Conservation (phyloP, 2,888 invertebrate species). For the Mythimna ferrago region DNA sequence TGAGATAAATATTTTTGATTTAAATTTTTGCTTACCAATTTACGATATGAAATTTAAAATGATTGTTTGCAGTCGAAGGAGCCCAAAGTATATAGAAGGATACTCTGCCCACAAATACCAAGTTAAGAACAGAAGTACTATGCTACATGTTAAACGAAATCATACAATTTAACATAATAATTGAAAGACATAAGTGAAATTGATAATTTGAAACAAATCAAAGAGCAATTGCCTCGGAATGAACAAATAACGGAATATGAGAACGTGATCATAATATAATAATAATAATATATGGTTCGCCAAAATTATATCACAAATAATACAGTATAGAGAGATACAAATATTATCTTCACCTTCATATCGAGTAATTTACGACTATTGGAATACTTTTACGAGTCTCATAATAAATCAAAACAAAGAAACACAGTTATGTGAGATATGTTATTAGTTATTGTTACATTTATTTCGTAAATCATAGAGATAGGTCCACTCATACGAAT, state of each 20-base stretch:
- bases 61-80: too few species aligned
- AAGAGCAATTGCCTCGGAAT: not conserved
- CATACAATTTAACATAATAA: not conserved
- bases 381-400: constrained; percentile 39
- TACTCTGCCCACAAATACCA: too few species aligned
- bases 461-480: constrained; percentile 22
- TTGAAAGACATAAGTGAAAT: not conserved
- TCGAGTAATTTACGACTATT: constrained; percentile 36
- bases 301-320: constrained; percentile 34
- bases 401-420: constrained; percentile 42
- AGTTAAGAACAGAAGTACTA: too few species aligned
- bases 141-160: too few species aligned
- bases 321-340: constrained; percentile 12
- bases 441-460: constrained; percentile 35
- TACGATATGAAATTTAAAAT: not conserved
- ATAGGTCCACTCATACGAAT: not conserved
- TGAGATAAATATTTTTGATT: not conserved
- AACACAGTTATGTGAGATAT: constrained; percentile 31
- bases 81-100: too few species aligned
- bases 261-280: not conserved
- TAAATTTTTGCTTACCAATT: not conserved
- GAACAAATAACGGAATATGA: constrained; percentile 5
- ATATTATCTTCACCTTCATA: constrained; percentile 13
- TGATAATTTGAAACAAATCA: not conserved
- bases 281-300: not conserved